A percentile compares a stretch with the other conserved stretches of the same genome.
Conservation (phyloP, 1,140 invertebrate genomes). For the Agrypnia vestita region DNA sequence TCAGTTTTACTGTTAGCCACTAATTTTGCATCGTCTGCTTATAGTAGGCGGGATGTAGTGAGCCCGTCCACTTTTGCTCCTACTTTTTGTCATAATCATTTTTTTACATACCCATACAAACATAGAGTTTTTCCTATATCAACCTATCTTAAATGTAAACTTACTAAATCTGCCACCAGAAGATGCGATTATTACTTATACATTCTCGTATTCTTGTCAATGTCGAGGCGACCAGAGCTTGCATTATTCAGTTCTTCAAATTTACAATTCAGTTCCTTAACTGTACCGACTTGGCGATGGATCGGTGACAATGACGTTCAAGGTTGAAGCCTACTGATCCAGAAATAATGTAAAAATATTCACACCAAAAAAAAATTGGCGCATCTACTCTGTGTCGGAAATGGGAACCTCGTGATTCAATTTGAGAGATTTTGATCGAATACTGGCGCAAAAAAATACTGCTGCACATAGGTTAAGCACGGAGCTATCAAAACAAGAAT, state of each 20-base stretch:
- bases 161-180: too few relatives aligned
- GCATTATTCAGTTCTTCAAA: conserved; percentile 17
- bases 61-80: too few relatives aligned
- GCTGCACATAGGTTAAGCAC: background rate
- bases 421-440: background rate
- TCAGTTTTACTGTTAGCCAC: too few relatives aligned
- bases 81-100: too few relatives aligned
- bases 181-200: too few relatives aligned
- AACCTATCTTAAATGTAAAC: too few relatives aligned
- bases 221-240: background rate
- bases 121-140: too few relatives aligned
- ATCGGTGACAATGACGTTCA: conserved; percentile 31
- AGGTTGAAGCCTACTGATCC: conserved; percentile 26
- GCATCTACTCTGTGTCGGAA: background rate
- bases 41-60: too few relatives aligned
- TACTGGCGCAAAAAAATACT: too few relatives aligned
- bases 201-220: background rate
- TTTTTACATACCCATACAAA: too few relatives aligned
- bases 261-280: conserved; percentile 21
- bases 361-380: background rate
- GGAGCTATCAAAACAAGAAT: background rate
- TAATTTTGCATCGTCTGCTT: too few relatives aligned
- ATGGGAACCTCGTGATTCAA: conserved; percentile 1
- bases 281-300: conserved; percentile 25
- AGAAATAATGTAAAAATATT: conserved; percentile 37